These are phyloP conservation scores for Scolopax bukidnonensis DNA, from an alignment of 2,797 vertebrate genomes.

Conservation along the genomic window DNA sequence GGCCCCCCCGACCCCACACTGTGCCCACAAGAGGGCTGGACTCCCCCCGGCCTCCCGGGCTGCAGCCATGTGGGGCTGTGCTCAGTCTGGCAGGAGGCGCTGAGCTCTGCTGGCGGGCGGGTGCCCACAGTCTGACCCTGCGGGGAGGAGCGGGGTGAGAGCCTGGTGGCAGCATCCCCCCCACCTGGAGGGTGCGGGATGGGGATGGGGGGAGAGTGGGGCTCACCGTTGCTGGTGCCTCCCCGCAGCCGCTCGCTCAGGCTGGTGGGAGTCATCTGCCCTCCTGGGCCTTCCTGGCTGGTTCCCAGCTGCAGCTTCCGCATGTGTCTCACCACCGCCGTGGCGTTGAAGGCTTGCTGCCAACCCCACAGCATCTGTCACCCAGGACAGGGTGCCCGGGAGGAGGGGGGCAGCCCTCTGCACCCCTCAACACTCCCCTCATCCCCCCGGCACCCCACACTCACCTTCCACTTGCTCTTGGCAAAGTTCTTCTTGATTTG, in stretches of 20 bases:
- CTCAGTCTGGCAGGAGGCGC: neutral
- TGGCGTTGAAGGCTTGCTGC: conserved; percentile 99
- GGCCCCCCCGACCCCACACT: neutral
- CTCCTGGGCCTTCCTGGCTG: conserved; percentile 84
- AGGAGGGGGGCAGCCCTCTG: neutral
- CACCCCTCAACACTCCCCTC: fast-evolving
- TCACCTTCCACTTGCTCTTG: conserved; percentile 98
- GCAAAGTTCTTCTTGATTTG: conserved; percentile 99
- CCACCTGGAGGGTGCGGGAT: fast-evolving
- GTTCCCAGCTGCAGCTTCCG: conserved; percentile 92
- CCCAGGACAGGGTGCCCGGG: neutral
- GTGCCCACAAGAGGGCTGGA: neutral
- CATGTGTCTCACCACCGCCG: conserved; percentile 96
- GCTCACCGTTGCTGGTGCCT: conserved; percentile 79
- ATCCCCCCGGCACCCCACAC: neutral
- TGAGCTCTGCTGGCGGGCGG: neutral
- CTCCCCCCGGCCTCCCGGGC: neutral
- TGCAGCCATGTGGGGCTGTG: fast-evolving
- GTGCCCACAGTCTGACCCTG: conserved; percentile 32
- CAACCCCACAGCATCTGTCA: neutral
- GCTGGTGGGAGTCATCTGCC: conserved; percentile 78
- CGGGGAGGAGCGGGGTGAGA: neutral
- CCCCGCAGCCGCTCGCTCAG: conserved; percentile 80
- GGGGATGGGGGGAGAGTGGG: fast-evolving
- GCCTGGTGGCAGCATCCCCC: neutral